Conservation (phyloP, 2,113 vertebrate genomes). For the Andinoacara biseriatus region DNA sequence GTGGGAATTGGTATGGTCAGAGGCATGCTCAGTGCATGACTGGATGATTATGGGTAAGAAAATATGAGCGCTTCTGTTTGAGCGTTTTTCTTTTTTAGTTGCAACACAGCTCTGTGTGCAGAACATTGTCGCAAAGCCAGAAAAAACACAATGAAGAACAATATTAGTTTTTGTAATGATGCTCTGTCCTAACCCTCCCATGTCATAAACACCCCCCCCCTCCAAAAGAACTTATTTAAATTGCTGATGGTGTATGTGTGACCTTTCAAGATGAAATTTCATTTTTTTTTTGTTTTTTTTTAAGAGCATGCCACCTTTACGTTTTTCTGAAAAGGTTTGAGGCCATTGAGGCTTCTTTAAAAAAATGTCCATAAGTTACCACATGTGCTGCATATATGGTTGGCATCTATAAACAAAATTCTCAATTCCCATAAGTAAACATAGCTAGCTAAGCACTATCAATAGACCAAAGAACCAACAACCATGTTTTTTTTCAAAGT, state of each 20-base stretch:
- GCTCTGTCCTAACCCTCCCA: background rate
- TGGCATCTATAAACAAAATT: background rate
- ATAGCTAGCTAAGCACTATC: background rate
- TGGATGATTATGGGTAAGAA: slow-evolving; percentile 26
- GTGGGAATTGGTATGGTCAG: slow-evolving; percentile 7
- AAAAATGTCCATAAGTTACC: background rate
- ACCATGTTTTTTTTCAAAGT: background rate
- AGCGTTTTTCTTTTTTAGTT: background rate
- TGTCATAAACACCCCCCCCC: background rate
- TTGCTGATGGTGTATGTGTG: background rate
- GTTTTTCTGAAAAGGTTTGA: background rate
- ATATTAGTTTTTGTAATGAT: background rate
- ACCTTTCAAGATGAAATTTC: background rate
- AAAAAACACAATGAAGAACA: slow-evolving; percentile 8
- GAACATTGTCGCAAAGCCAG: background rate
- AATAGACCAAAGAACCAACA: background rate
- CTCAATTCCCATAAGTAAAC: background rate
- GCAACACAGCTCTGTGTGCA: background rate
- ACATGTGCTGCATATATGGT: background rate
- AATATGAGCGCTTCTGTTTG: slow-evolving; percentile 14
- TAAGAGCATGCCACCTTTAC: background rate
- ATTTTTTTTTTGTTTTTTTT: too few species aligned
- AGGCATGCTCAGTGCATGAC: slow-evolving; percentile 23
- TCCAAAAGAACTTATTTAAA: background rate
- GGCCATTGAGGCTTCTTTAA: background rate